Conservation (phyloP, 2,797 vertebrate genomes). For the Hippopotamyrus pictus region DNA sequence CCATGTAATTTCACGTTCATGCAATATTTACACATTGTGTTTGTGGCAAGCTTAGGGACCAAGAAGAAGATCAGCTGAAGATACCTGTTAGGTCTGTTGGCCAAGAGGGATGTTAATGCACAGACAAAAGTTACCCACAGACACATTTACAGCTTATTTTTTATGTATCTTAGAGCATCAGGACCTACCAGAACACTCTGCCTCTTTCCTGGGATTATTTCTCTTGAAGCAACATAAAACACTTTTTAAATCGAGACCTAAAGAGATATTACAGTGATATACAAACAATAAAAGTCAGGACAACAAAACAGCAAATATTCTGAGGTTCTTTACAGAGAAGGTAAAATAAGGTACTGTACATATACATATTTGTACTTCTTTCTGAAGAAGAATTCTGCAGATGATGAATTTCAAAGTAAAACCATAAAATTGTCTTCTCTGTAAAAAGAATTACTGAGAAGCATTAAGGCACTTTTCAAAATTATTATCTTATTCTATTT, state of each 20-base stretch:
- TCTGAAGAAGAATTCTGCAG: background rate
- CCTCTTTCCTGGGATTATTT: background rate
- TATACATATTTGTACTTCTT: background rate
- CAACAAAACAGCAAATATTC: background rate
- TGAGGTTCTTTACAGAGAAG: background rate
- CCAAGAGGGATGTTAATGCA: background rate
- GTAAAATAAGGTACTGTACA: background rate
- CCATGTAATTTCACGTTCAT: background rate
- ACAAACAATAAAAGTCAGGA: background rate
- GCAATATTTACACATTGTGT: background rate
- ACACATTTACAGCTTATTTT: background rate
- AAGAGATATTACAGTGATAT: background rate
- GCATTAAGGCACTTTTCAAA: background rate
- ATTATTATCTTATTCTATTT: background rate
- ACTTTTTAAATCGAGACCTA: background rate
- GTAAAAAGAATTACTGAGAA: background rate
- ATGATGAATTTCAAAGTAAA: background rate
- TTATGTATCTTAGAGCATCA: background rate
- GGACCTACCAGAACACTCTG: background rate
- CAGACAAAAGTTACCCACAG: background rate
- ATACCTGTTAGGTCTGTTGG: background rate
- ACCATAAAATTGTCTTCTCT: background rate
- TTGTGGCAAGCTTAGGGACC: background rate
- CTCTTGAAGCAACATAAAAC: background rate
- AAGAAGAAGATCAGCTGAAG: background rate